Base-by-base conservation (phyloP, 2,888 invertebrate genomes). In the Phyllotreta cruciferae region DNA sequence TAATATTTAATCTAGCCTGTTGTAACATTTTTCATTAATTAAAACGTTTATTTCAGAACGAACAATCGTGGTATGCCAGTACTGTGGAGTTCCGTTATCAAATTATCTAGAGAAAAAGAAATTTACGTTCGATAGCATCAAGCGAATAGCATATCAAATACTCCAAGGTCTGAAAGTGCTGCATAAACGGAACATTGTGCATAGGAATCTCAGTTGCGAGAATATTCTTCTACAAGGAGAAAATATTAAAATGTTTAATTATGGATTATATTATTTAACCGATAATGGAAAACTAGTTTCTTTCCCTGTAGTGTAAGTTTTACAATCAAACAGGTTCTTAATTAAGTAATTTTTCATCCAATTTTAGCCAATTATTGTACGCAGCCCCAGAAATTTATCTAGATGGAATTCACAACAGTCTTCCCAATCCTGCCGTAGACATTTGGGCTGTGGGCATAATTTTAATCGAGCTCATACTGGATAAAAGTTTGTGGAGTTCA, bases 361-460 rank as follows among this genome's bases (percentile, higher is more conserved):
- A 50, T 67, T 84, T 47, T 74, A 92, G 92, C 6, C 86, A 90
- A 72, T 88, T 92, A 56, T 88, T 88, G 70, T 94, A 94, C 75
- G 85, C 90, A 66, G 89, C 94, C 14, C 94, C 94, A 0, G 94
- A 95, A 82, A 87, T 91, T 39, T 88, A 93, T 71, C 77, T 92
- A 2, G 86, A 86, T 56, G 87, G 87, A 34, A 85, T 87, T 56
- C 75, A 76, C 37, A 73, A 73, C 35, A 63, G 72, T 35, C 70
- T 76, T 58, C 47, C 66, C 6, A 90, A 92, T 53, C 86, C 89
- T 0, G 91, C 94, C 79, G 90, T 90, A 11, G 98, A 99, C 81
- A 86, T 96, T 35, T 99, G 98, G 98, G 90, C 95, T 0, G 82
- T 96, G 64, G 98, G 96, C n/a, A 89, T 98, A 63, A 88, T 98